These are phyloP conservation scores for Cremastinae sp. DNA, from an alignment of 2,888 invertebrate species.

Conservation along the genomic window DNA sequence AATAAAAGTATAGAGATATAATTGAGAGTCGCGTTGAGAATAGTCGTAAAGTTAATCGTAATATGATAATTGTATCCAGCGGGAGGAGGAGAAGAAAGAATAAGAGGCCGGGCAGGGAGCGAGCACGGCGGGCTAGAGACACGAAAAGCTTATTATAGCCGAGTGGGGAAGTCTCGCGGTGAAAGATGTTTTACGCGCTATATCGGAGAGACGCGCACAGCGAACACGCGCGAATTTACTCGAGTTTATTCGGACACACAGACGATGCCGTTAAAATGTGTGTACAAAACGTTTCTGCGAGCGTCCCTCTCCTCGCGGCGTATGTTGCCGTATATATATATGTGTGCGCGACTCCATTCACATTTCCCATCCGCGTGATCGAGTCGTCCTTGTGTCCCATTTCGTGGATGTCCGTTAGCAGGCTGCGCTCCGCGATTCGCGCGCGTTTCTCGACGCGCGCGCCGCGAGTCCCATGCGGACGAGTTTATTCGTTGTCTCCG, in stretches of 20 bases:
- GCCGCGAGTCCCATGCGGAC: conserved; percentile 1
- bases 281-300: neutral
- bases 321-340: neutral
- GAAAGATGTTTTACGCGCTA: conserved; percentile 40
- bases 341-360: conserved; percentile 52
- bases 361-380: conserved; percentile 59
- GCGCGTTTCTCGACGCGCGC: no score
- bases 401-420: conserved; percentile 52
- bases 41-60: conserved; percentile 72
- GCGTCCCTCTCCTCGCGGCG: neutral
- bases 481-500: conserved; percentile 22
- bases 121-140: neutral
- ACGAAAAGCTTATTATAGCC: conserved; percentile 13
- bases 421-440: conserved; percentile 47
- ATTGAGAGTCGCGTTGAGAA: conserved; percentile 67
- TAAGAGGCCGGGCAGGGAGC: neutral
- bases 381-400: conserved; percentile 61
- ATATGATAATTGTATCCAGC: conserved; percentile 72
- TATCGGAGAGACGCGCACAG: conserved; percentile 7
- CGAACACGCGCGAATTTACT: neutral
- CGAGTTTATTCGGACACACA: neutral
- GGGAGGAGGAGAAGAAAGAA: neutral
- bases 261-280: no score
- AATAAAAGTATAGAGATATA: conserved; percentile 69
- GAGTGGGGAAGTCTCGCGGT: conserved; percentile 9